Conservation (phyloP, 2,797 vertebrate species). For the Betta splendens region DNA sequence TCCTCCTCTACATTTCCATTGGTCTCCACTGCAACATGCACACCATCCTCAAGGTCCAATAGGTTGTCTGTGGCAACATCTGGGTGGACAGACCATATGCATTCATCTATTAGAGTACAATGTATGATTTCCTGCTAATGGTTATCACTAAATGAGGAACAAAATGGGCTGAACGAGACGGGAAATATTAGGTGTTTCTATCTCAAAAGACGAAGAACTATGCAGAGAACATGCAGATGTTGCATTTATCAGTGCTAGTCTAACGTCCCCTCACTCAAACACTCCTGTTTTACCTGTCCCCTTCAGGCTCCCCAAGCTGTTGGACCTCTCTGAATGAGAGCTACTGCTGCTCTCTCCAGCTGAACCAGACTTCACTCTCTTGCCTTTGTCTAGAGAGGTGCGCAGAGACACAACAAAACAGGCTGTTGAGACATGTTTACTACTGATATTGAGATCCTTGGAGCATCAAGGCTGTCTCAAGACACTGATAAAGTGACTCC, state of each 20-base stretch:
- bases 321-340: constrained; percentile 66
- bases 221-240: not conserved
- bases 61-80: constrained; percentile 85
- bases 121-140: too few species aligned
- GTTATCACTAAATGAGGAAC: too few species aligned
- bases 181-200: too few species aligned
- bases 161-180: not conserved
- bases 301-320: constrained; percentile 71
- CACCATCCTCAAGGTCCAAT: constrained; percentile 85
- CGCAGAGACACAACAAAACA: constrained; percentile 7
- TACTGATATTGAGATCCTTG: constrained; percentile 13
- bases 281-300: constrained; percentile 71
- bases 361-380: constrained; percentile 81
- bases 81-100: constrained; percentile 39
- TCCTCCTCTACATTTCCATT: constrained; percentile 63
- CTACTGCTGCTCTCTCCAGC: constrained; percentile 80
- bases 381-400: constrained; percentile 85
- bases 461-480: not conserved
- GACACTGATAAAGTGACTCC: constrained; percentile 17
- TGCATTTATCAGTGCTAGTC: not conserved
- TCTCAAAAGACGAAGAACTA: not conserved
- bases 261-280: not conserved
- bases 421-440: not conserved
- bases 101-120: too few species aligned
- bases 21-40: constrained; percentile 70